These are phyloP conservation scores for Cheilosia vulpina DNA, from an alignment of 2,888 invertebrate genomes.

Conservation along the genomic window DNA sequence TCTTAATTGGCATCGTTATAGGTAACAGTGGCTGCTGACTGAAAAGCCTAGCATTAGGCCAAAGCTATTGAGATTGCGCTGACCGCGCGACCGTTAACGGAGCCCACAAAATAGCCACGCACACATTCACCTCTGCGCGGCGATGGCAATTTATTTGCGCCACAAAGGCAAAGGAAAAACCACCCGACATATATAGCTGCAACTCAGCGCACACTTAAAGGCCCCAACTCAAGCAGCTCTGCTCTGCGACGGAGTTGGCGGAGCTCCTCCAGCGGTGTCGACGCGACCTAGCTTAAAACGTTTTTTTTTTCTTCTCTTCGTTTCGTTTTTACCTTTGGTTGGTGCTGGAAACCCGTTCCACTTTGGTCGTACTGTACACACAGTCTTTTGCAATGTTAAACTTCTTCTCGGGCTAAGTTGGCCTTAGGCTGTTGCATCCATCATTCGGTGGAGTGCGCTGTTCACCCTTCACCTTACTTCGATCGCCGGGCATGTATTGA, in stretches of 20 bases:
- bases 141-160: constrained; percentile 62
- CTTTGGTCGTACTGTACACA: constrained; percentile 3
- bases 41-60: constrained; percentile 69
- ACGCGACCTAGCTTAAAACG: constrained; percentile 38
- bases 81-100: constrained; percentile 59
- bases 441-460: constrained; percentile 56
- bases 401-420: constrained; percentile 48
- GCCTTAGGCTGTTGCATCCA: constrained; percentile 70
- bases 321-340: not conserved
- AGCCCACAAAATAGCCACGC: constrained; percentile 19
- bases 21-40: constrained; percentile 67
- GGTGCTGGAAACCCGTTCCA: constrained; percentile 48
- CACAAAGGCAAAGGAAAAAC: constrained; percentile 53
- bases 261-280: constrained; percentile 36
- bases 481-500: constrained; percentile 51
- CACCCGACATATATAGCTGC: constrained; percentile 4
- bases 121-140: constrained; percentile 26
- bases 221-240: constrained; percentile 15
- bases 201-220: constrained; percentile 15
- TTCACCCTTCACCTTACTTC: constrained; percentile 75
- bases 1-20: constrained; percentile 74
- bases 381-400: constrained; percentile 56
- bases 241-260: not conserved
- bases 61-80: constrained; percentile 69
- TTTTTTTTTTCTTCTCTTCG: not conserved